Percentiles rank a stretch among this genome's conserved stretches.
Conservation (phyloP, 92 coral and sea anemone genomes). For the Metridium senile region DNA sequence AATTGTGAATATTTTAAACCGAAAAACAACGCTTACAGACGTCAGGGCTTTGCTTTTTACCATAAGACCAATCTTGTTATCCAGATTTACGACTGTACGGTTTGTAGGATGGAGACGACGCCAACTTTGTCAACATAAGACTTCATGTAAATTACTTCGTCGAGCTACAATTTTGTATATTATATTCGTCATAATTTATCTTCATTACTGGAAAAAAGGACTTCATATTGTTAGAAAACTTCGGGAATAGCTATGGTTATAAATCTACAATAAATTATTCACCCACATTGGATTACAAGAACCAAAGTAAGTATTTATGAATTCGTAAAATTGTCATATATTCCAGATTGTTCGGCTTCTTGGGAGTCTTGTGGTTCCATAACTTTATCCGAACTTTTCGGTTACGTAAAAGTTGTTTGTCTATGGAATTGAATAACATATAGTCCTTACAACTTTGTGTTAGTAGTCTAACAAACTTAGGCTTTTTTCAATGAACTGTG, state of each 20-base stretch:
- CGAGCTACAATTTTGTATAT: too few species aligned
- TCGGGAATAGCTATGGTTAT: background rate
- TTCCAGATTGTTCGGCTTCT: too few species aligned
- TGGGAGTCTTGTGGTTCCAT: too few species aligned
- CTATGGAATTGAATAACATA: background rate
- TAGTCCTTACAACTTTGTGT: background rate
- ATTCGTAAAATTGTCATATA: background rate
- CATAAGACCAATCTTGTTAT: background rate
- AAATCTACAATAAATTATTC: too few species aligned
- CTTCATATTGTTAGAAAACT: background rate
- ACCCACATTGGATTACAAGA: background rate
- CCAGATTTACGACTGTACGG: background rate
- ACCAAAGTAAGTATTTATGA: background rate
- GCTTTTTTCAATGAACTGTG: background rate
- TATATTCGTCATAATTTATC: too few species aligned
- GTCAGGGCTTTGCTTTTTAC: background rate
- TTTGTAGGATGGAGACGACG: background rate
- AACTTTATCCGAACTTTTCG: background rate
- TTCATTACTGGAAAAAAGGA: too few species aligned
- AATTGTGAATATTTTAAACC: background rate
- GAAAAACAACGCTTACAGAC: background rate
- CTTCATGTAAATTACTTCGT: background rate
- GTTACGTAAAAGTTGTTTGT: background rate
- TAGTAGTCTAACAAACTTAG: too few species aligned
- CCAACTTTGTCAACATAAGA: background rate